phyloP scores from a whole-genome alignment of 2,113 vertebrate genomes.

The Chloroceryle aenea region DNA sequence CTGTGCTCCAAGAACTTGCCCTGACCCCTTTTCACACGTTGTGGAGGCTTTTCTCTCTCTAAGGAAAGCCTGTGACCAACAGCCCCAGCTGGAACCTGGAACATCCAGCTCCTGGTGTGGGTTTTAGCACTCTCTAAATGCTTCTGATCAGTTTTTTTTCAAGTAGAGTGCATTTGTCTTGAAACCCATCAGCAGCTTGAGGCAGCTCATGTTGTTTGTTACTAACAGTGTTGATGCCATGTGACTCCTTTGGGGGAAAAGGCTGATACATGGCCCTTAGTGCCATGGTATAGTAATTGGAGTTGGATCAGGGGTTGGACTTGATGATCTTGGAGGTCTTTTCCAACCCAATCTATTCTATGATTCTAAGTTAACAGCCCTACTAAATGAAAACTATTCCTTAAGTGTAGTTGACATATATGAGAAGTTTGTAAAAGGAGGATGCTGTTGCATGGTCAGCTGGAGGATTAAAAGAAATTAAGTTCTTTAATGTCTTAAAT shows the following conservation, averaged over 20 bases:
- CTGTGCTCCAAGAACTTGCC: neutral
- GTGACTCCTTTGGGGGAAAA: neutral
- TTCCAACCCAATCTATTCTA: no score
- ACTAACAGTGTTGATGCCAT: neutral
- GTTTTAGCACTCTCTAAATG: neutral
- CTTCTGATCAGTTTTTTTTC: neutral
- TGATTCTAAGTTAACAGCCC: neutral
- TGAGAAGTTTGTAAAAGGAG: neutral
- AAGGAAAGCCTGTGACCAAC: neutral
- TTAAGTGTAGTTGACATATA: accelerated
- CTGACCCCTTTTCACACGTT: accelerated
- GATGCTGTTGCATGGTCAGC: neutral
- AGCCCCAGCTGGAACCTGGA: accelerated
- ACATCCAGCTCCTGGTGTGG: neutral
- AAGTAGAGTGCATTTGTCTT: neutral
- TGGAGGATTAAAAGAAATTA: neutral
- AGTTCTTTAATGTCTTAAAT: neutral
- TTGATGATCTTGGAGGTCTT: no score
- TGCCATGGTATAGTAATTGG: no score
- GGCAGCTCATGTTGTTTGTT: neutral
- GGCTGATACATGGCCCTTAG: no score
- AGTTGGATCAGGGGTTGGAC: no score
- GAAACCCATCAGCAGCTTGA: neutral
- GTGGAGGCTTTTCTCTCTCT: neutral
- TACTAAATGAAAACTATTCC: neutral